Percentiles rank a stretch among this genome's conserved stretches.
Conservation (phyloP, 2,888 invertebrate genomes). For the Oasisia sp. region DNA sequence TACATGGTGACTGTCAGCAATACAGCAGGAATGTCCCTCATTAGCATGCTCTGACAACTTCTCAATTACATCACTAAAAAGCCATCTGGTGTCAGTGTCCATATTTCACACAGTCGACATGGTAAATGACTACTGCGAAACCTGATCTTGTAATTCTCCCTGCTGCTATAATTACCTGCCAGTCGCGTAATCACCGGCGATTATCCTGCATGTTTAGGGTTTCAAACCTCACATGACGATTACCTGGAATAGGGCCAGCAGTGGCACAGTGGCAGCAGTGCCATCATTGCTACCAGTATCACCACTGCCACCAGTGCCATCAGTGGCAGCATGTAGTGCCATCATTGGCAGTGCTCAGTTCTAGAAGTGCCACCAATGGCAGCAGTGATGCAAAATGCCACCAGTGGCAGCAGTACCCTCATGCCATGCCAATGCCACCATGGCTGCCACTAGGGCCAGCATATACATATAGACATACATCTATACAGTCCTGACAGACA, state of each 20-base stretch:
- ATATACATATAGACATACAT: too few species aligned
- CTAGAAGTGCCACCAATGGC: too few species aligned
- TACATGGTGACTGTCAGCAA: background rate
- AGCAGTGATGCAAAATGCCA: too few species aligned
- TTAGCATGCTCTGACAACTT: background rate
- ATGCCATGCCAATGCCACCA: too few species aligned
- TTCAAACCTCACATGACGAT: background rate
- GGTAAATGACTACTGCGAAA: background rate
- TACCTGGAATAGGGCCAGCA: background rate
- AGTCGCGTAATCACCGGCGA: background rate
- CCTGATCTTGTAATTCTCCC: background rate
- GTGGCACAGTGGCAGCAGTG: background rate
- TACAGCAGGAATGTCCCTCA: background rate
- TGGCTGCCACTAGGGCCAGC: too few species aligned
- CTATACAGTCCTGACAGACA: too few species aligned
- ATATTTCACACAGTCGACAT: background rate
- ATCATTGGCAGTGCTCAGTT: too few species aligned
- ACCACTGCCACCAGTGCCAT: too few species aligned
- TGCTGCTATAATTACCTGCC: background rate
- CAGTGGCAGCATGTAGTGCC: too few species aligned
- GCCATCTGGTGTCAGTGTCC: background rate
- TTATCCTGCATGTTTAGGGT: background rate
- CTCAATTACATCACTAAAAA: background rate
- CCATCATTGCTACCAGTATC: background rate
- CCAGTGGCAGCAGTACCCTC: too few species aligned